These are phyloP conservation scores for Eunapius fragilis DNA, from an alignment of 37 sponge, comb jelly and placozoan species.

Conservation along the genomic window DNA sequence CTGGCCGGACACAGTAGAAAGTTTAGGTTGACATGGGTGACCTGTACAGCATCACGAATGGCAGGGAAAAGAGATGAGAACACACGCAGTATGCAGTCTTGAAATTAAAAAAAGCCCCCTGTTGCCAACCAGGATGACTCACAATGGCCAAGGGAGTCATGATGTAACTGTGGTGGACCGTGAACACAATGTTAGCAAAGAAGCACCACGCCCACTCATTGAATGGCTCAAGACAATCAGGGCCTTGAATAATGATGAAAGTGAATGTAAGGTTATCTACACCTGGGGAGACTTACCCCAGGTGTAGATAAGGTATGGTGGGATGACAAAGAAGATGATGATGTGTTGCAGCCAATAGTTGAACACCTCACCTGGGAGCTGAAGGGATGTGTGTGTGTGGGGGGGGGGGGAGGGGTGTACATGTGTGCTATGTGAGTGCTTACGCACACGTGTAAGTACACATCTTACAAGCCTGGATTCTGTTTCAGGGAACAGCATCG, in stretches of 20 bases:
- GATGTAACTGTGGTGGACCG: constrained; percentile 81
- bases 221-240: constrained; percentile 69
- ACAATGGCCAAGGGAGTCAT: constrained; percentile 82
- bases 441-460: too few species aligned
- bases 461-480: not conserved
- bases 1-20: constrained; percentile 58
- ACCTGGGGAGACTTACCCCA: constrained; percentile 28
- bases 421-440: constrained; percentile 16
- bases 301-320: constrained; percentile 55
- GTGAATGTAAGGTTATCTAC: not conserved
- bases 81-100: too few species aligned
- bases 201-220: constrained; percentile 80
- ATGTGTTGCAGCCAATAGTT: constrained; percentile 64
- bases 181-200: constrained; percentile 78
- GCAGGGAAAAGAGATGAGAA: too few species aligned
- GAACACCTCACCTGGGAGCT: constrained; percentile 12
- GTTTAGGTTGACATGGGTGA: constrained; percentile 60
- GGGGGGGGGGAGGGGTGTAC: constrained; percentile 15
- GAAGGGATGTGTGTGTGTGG: constrained; percentile 1
- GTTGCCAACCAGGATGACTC: not conserved
- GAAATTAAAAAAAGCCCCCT: too few species aligned
- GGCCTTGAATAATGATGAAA: constrained; percentile 40
- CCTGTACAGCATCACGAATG: not conserved
- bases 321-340: constrained; percentile 54
- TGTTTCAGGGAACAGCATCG: constrained; percentile 70